These are phyloP conservation scores for Buathra laborator DNA, from an alignment of 2,888 invertebrate genomes.

Conservation along the genomic window DNA sequence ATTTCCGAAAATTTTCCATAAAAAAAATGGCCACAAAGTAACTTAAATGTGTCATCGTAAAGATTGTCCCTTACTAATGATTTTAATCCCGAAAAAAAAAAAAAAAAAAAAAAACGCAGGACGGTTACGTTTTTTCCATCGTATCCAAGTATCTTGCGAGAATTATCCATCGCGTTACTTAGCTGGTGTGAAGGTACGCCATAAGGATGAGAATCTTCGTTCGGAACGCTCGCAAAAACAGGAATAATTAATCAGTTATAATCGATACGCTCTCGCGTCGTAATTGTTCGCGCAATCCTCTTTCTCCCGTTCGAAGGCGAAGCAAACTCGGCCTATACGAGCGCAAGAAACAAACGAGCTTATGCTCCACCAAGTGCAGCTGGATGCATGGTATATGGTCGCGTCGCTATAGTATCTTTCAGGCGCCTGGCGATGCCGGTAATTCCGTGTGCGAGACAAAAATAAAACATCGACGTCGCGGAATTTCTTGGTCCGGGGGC, in stretches of 20 bases:
- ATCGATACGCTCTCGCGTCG: conserved; percentile 31
- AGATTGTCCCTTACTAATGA: too few relatives aligned
- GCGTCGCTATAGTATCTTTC: not conserved
- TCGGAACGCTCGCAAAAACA: conserved; percentile 7
- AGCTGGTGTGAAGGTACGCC: conserved; percentile 5
- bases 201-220: not conserved
- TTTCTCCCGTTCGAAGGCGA: conserved; percentile 5
- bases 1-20: too few relatives aligned
- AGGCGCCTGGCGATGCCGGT: conserved; percentile 21
- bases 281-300: conserved; percentile 17
- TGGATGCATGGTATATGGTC: not conserved
- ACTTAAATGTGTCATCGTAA: too few relatives aligned
- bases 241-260: conserved; percentile 41
- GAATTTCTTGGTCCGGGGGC: conserved; percentile 29
- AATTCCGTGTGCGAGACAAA: conserved; percentile 30
- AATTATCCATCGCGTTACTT: not conserved
- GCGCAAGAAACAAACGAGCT: conserved; percentile 44
- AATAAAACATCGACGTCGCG: conserved; percentile 43
- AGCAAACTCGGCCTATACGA: not conserved
- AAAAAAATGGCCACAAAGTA: too few relatives aligned
- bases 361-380: conserved; percentile 4
- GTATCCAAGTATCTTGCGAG: not conserved
- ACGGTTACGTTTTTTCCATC: not conserved
- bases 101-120: not conserved
- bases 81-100: too few relatives aligned